Evolutionary conservation across 1,140 invertebrate genomes (phyloP), one percentile per base, ranked within the genome.

Genomic region (Metopolophium dirhodum): DNA sequence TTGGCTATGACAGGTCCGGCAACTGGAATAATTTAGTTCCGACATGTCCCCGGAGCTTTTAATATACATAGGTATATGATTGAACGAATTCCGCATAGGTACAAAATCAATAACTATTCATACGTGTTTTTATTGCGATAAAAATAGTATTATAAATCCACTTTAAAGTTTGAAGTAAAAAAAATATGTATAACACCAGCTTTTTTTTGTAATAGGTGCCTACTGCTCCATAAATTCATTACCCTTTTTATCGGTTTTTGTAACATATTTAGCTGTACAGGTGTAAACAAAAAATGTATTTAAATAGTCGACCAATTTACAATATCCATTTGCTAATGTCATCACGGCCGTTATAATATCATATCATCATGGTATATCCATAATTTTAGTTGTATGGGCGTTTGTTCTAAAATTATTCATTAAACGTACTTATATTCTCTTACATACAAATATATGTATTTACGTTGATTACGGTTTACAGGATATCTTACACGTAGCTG

Each of bases 121-220:
- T 68, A 68, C 61, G 30, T 14, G 30, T 68, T 68, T 68, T 30
- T 68, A 68, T 68, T n/a, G 61, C 61, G 11, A 68, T 61, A 68
- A 68, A 68, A 68, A 68, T 68, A 68, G 30, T 68, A 68, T 68
- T 68, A n/a, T 68, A n/a, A 68, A 68, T 68, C 61, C 61, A 68
- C 61, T 68, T 68, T 14, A 68, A 68, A 30, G 30, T 68, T 68
- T 68, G 26, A 68, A 68, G 61, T 68, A n/a, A 68, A 68, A 68
- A 61, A 30, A 57, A n/a, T n/a, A 68, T 30, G 3, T 68, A n/a
- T n/a, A 30, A 61, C 2, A 61, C 57, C 61, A 30, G 14, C 9
- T 30, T 61, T 57, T 57, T 57, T 68, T 68, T 68, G 26, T 61
- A 51, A 20, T 14, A 61, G 11, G 49, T 51, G 18, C 49, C 14